phyloP scores from a whole-genome alignment of 64 coral and sea anemone genomes.

The Pocillopora verrucosa region DNA sequence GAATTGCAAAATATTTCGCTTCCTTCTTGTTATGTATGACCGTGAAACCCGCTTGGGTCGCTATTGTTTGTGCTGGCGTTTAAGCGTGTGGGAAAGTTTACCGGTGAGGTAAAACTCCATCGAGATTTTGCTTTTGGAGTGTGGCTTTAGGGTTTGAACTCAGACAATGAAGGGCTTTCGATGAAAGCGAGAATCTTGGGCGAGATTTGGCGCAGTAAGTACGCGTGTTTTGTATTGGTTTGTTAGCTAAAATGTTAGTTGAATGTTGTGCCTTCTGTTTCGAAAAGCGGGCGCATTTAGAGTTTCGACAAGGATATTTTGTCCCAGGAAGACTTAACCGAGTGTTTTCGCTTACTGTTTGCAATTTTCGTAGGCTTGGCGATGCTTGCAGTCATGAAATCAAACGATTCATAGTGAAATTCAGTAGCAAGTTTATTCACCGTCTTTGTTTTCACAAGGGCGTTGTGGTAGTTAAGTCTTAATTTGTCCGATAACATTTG shows the following conservation, averaged over 20 bases:
- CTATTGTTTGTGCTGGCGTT: slow-evolving; percentile 34
- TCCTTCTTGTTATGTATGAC: slow-evolving; percentile 68
- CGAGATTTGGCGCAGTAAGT: not conserved
- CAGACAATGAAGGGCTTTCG: not conserved
- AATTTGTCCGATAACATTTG: slow-evolving; percentile 14
- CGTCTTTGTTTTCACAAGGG: slow-evolving; percentile 20
- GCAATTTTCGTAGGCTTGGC: not conserved
- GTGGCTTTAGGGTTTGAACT: not conserved
- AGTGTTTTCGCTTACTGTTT: slow-evolving; percentile 1
- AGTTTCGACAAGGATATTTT: not conserved
- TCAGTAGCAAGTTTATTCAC: slow-evolving; percentile 6
- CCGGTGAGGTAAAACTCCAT: not conserved
- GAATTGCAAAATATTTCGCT: slow-evolving; percentile 69
- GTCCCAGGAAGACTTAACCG: not conserved
- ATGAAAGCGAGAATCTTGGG: not conserved
- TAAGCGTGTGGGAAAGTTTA: slow-evolving; percentile 17
- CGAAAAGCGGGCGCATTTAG: slow-evolving; percentile 9
- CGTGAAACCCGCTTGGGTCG: slow-evolving; percentile 16
- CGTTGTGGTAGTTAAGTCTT: slow-evolving; percentile 10
- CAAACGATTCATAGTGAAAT: not conserved
- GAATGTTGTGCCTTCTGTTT: not conserved
- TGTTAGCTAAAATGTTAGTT: not conserved
- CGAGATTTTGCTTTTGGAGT: slow-evolving; percentile 5
- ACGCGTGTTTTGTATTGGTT: slow-evolving; percentile 3
- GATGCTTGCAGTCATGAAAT: not conserved